Conservation (phyloP, 2,113 vertebrate genomes). For the Fulica atra region DNA sequence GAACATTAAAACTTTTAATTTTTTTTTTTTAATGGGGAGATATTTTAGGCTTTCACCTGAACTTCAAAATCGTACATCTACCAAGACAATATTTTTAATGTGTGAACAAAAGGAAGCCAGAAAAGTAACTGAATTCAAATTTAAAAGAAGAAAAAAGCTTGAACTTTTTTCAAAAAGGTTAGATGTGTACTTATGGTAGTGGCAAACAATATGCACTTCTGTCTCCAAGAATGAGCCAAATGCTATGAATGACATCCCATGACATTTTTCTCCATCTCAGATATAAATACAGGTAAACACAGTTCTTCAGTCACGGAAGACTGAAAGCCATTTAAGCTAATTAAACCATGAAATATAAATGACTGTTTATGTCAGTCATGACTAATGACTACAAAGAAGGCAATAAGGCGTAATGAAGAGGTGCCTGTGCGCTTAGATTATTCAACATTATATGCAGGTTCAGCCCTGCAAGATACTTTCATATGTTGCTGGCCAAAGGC, state of each 20-base stretch:
- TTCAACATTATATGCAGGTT: neutral
- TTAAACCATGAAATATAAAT: neutral
- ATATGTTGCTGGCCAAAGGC: neutral
- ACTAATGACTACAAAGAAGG: neutral
- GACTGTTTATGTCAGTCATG: neutral
- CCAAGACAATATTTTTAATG: neutral
- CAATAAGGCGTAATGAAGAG: neutral
- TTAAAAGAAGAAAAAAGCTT: neutral
- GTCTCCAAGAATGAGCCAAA: neutral
- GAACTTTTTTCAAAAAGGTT: neutral
- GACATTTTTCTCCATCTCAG: neutral
- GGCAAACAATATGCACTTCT: neutral
- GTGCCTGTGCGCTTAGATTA: neutral
- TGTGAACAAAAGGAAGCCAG: neutral
- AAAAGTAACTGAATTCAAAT: neutral
- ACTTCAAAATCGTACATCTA: neutral
- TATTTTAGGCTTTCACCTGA: neutral
- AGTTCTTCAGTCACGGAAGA: neutral
- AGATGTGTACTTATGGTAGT: neutral
- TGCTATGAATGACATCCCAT: neutral
- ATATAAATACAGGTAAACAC: neutral
- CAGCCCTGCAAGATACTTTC: neutral
- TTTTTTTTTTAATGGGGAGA: neutral
- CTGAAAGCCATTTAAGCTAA: neutral
- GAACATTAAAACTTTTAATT: neutral